Evolutionary conservation across 2,888 invertebrate genomes (phyloP).

Genomic region (Antheraea assamensis): DNA sequence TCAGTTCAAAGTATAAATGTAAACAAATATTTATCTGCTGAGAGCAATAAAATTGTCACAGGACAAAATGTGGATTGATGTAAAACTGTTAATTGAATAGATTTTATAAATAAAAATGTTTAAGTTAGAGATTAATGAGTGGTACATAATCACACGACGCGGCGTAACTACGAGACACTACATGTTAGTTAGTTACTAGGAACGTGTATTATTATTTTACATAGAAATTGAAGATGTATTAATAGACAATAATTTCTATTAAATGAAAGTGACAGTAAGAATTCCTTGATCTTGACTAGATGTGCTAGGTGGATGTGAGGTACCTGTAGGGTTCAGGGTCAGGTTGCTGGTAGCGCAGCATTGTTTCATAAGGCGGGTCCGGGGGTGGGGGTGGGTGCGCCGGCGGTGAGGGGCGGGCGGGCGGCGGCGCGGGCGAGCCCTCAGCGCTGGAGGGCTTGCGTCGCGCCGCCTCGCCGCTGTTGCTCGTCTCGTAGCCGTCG

Average conservation of each 20-base stretch:
- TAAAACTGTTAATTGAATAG: background rate
- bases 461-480: constrained; percentile 81
- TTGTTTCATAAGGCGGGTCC: constrained; percentile 53
- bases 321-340: constrained; percentile 47
- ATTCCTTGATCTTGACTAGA: too few species aligned
- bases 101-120: background rate
- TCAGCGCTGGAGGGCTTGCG: constrained; percentile 68
- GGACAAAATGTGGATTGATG: background rate
- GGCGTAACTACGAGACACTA: too few species aligned
- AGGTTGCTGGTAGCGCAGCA: constrained; percentile 58
- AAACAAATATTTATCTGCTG: background rate
- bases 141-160: too few species aligned
- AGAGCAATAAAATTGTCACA: background rate
- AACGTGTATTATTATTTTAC: too few species aligned
- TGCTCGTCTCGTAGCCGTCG: constrained; percentile 95
- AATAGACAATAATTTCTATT: too few species aligned
- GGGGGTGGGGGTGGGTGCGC: constrained; percentile 55
- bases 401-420: constrained; percentile 55
- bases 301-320: background rate
- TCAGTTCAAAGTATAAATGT: background rate
- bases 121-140: background rate
- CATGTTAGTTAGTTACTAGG: too few species aligned
- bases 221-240: too few species aligned
- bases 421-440: constrained; percentile 60
- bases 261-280: too few species aligned